Evolutionary conservation across 2,797 vertebrate species (phyloP), one percentile per base, ranked within the genome.

Genomic region (Chelon auratus): DNA sequence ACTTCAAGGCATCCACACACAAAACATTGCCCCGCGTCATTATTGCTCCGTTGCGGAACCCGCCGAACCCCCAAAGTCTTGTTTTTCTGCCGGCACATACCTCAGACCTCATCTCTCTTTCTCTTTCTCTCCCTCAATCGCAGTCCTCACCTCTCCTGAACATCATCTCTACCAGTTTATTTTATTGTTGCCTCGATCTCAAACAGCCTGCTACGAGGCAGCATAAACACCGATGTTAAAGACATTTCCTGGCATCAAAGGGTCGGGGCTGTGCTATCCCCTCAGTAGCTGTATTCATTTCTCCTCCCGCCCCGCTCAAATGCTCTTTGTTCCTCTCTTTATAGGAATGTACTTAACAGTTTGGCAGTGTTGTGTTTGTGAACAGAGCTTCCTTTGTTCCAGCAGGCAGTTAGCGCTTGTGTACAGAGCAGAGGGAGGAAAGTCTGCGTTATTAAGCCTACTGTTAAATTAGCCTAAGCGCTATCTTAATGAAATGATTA

Each of bases 331-430:
- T 93, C 90, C 85, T 88, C 85, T 87, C 86, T 88, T 91, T 91
- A 85, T 87, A 91, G 89, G 87, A 92, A 90, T 90, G 90, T 91
- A 91, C 90, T 91, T 90, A 91, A 91, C 90, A 88, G 90, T 92
- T 93, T 83, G 89, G 88, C 91, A 84, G 85, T 85, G 89, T 90
- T 91, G 86, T 87, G 82, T 91, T 87, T 89, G 77, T 67, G 85
- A 87, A 92, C 90, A 92, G 85, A 89, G 83, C 70, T 10, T 65
- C 82, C 87, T 90, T 90, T 90, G 91, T 92, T 91, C 80, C 81
- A 69, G 80, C 87, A 78, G 85, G 80, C 83, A 78, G 80, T 89
- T 87, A 89, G 89, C 84, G 80, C 87, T 86, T 80, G 80, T 87
- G 82, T 83, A 87, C 86, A 54, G 85, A 86, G 80, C 48, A 83